Percentiles rank a stretch among this genome's conserved stretches.
Conservation (phyloP, 2,113 vertebrate species). For the Psammodynastes pulverulentus region DNA sequence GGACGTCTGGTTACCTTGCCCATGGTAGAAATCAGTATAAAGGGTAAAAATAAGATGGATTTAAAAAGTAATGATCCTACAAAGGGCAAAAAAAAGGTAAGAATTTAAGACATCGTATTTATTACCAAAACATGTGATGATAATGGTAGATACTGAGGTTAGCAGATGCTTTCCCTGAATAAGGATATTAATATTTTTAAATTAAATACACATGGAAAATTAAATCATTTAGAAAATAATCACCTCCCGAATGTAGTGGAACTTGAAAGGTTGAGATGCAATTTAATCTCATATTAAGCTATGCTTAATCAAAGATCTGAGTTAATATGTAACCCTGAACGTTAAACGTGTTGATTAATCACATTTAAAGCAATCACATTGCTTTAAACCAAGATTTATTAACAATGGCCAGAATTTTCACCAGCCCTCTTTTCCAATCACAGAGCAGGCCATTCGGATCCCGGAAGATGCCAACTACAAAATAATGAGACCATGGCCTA, state of each 20-base stretch:
- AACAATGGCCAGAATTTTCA: neutral
- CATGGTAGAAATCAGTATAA: slow-evolving; percentile 57
- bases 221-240: neutral
- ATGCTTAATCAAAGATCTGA: neutral
- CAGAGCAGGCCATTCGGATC: neutral
- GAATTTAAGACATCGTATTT: neutral
- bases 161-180: neutral
- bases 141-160: neutral
- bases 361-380: neutral
- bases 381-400: neutral
- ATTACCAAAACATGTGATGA: neutral
- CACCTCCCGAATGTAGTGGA: neutral
- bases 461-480: neutral
- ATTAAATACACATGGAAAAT: neutral
- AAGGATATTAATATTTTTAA: neutral
- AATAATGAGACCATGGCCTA: neutral
- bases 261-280: neutral
- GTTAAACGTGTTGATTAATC: neutral
- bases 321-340: neutral
- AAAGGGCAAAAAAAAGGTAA: slow-evolving; percentile 6
- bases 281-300: neutral
- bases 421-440: neutral
- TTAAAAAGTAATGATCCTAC: neutral
- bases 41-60: slow-evolving; percentile 40
- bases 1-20: no score